Evolutionary conservation across 2,888 invertebrate genomes (phyloP).

Genomic region (Phalera bucephala): DNA sequence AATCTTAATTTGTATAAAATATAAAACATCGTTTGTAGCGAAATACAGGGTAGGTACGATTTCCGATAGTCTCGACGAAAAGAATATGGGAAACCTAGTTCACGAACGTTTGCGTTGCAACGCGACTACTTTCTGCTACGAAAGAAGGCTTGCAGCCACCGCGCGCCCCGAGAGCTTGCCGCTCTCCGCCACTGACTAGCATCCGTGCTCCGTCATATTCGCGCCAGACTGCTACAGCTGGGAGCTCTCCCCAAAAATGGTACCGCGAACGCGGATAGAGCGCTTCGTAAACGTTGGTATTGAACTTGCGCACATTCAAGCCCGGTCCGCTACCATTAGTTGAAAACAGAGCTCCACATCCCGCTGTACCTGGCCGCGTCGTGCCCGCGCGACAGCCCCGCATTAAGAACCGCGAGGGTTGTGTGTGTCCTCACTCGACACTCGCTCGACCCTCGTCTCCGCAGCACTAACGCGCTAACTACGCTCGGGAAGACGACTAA

Average conservation of each 20-base stretch:
- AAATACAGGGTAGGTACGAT: constrained; percentile 46
- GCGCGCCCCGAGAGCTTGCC: constrained; percentile 15
- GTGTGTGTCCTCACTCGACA: too few species aligned
- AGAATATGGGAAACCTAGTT: constrained; percentile 70
- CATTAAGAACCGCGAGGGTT: too few species aligned
- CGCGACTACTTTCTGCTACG: constrained; percentile 59
- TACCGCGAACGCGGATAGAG: too few species aligned
- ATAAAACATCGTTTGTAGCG: constrained; percentile 40
- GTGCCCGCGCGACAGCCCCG: too few species aligned
- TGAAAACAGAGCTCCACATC: too few species aligned
- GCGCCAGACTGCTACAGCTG: constrained; percentile 1
- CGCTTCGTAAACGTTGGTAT: too few species aligned
- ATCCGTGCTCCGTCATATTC: neutral
- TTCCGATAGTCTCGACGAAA: constrained; percentile 67
- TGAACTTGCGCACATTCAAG: too few species aligned
- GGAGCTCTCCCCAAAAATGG: too few species aligned
- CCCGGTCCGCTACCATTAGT: too few species aligned
- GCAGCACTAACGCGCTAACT: constrained; percentile 13
- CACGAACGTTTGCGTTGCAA: constrained; percentile 55
- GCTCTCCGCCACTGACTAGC: neutral
- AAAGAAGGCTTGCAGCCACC: constrained; percentile 68
- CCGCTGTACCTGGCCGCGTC: too few species aligned
- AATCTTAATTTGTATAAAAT: constrained; percentile 64
- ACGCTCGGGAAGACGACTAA: constrained; percentile 17
- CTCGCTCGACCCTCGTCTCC: constrained; percentile 1